Base-by-base conservation (phyloP, 2,888 invertebrate species). In the Ornithoptera alexandrae region DNA sequence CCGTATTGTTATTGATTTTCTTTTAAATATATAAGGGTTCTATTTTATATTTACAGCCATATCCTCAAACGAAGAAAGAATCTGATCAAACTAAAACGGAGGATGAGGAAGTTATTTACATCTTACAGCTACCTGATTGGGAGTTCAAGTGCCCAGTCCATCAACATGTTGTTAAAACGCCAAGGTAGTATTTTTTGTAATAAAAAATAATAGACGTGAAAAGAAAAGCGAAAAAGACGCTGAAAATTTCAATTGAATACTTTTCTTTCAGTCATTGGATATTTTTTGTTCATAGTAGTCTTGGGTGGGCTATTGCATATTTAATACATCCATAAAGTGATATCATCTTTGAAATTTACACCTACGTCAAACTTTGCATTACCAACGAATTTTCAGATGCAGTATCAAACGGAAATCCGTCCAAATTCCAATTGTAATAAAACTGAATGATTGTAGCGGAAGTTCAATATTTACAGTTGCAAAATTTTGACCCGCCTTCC, bases 101-200 rank as follows among this genome's bases (percentile, higher is more conserved):
- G 1, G 86, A 89, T 24, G 90, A 90, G 72, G 92, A 92, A 77
- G 80, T 91, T 4, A 88, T 92, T 68, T 92, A 92, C 71, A 88
- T 92, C 63, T 77, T 92, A 2, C 91, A 91, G 75, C 77, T 92
- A 64, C 92, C 92, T 1, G 92, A 92, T 72, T 89, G 83, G 83
- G 90, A 90, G 73, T 86, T 79, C 73, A 81, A 83, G 65, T 92
- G 92, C 69, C 91, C 92, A 0, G 78, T 84, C 0, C 92, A 92
- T 72, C 82, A 89, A 30, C 81, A 87, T 70, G 82, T 81, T 0
- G 84, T 92, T 24, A 82, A 79, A 67, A 91, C 90, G 12, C 92
- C 92, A 18, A 88, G 92, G 92, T 91, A 72, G 59, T 50, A 50
- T 50, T 50, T 39, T 39, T 10, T 8, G 1, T 39, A 39, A 10